Evolutionary conservation across 2,113 vertebrate species (phyloP), one percentile per base, ranked within the genome.

Genomic region (Ancistrus triradiatus): DNA sequence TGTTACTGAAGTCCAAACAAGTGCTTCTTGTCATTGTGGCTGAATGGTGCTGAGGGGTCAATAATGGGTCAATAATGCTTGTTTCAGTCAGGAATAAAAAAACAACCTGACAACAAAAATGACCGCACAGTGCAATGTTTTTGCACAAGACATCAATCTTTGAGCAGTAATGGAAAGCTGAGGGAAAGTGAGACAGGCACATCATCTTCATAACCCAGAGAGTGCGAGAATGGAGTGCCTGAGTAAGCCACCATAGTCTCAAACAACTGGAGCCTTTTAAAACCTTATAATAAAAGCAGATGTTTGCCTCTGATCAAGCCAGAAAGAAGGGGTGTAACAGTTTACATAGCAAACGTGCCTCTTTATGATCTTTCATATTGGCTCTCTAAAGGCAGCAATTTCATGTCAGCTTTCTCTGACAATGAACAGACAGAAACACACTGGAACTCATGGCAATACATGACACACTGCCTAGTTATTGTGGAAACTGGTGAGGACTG

Each of bases 251-350:
- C 31, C n/a, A 11, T 25, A 62, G 61, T 48, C 27, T 37, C 35
- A 48, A 70, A 59, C 78, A 78, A 71, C 73, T 72, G 68, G 70
- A 63, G 72, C 56, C 66, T 77, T 76, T 76, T 72, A 33, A 69
- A 78, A 77, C 63, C 27, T 72, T 53, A 78, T 77, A 77, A 78
- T 63, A 72, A 79, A 84, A 78, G 60, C 84, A 84, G 83, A 85
- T 85, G 86, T 81, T 81, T 60, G 63, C 70, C 75, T 76, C 74
- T 75, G 72, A 76, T 73, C 67, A 59, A 81, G 75, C 74, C 76
- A 80, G 70, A 73, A 57, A 78, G 64, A 66, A 70, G 74, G 80
- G 78, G 78, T 79, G 78, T 82, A 83, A 84, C 77, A 83, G 78
- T 83, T 81, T 81, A 77, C 74, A 60, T 69, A 50, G 62, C 53